A percentile compares a stretch with the other conserved stretches of the same genome.
These are phyloP conservation scores for Spodoptera littoralis DNA, from an alignment of 2,888 invertebrate species.

Conservation along the genomic window DNA sequence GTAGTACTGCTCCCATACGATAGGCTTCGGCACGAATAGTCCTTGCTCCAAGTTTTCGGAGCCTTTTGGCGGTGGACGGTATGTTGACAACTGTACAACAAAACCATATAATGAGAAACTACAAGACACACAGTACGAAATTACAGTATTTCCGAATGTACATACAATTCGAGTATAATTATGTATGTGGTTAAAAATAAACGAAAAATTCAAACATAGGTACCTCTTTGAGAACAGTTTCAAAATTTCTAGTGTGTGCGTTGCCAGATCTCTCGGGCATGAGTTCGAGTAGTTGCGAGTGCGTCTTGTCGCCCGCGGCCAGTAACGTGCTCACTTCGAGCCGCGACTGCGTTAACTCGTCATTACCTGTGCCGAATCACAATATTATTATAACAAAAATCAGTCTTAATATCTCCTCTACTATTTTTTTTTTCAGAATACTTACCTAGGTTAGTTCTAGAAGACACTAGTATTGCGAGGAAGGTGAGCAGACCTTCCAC, in stretches of 20 bases:
- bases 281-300: slow-evolving; percentile 97
- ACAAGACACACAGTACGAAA: no score
- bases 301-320: slow-evolving; percentile 98
- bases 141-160: no score
- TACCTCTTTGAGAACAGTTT: slow-evolving; percentile 94
- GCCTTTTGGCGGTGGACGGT: slow-evolving; percentile 93
- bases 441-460: slow-evolving; percentile 95
- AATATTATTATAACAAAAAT: background rate
- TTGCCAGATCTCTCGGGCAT: slow-evolving; percentile 99
- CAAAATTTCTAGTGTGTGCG: slow-evolving; percentile 96
- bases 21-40: slow-evolving; percentile 94
- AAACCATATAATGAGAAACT: slow-evolving; percentile 1
- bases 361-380: slow-evolving; percentile 81
- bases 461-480: slow-evolving; percentile 95
- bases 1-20: slow-evolving; percentile 97
- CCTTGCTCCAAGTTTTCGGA: slow-evolving; percentile 96
- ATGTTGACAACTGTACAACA: slow-evolving; percentile 91
- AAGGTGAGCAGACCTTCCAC: slow-evolving; percentile 97
- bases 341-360: slow-evolving; percentile 91
- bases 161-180: no score
- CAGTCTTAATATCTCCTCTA: background rate
- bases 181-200: no score
- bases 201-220: background rate
- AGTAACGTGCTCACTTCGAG: slow-evolving; percentile 97
- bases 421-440: background rate